These are phyloP conservation scores for Paramisgurnus dabryanus DNA, from an alignment of 2,113 vertebrate species.

Conservation along the genomic window DNA sequence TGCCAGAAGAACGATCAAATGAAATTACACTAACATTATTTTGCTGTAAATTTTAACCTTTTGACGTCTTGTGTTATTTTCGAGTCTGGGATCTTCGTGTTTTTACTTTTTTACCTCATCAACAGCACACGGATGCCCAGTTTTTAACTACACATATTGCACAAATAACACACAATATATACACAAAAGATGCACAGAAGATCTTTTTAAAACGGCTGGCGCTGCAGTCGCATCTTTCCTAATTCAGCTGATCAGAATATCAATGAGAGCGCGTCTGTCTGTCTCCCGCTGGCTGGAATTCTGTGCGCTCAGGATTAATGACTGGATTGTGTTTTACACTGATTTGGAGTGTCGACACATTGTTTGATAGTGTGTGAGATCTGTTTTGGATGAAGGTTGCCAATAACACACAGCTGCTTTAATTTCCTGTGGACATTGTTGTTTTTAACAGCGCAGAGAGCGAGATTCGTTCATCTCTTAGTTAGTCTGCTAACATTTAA, in stretches of 20 bases:
- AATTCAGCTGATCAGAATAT: conserved; percentile 3
- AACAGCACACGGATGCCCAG: no score
- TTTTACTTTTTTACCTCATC: no score
- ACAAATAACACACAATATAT: no score
- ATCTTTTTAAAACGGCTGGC: neutral
- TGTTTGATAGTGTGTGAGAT: neutral
- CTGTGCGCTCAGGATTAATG: conserved; percentile 1
- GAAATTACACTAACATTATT: neutral
- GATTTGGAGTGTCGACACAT: neutral
- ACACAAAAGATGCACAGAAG: no score
- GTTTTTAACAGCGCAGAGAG: neutral
- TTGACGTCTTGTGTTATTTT: neutral
- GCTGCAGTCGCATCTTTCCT: neutral
- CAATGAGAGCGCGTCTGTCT: conserved; percentile 28
- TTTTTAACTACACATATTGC: no score
- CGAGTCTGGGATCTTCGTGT: no score
- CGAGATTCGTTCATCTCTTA: neutral
- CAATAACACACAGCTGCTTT: neutral
- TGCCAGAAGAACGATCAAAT: neutral
- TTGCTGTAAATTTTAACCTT: neutral
- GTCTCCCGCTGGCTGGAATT: conserved; percentile 16
- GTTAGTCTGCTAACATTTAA: neutral
- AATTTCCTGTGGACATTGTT: neutral
- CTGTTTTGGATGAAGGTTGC: neutral
- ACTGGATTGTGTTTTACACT: conserved; percentile 20